Percentiles rank a stretch among this genome's conserved stretches.
phyloP scores from a whole-genome alignment of 2,113 vertebrate genomes.

The Cyanocitta stelleri region DNA sequence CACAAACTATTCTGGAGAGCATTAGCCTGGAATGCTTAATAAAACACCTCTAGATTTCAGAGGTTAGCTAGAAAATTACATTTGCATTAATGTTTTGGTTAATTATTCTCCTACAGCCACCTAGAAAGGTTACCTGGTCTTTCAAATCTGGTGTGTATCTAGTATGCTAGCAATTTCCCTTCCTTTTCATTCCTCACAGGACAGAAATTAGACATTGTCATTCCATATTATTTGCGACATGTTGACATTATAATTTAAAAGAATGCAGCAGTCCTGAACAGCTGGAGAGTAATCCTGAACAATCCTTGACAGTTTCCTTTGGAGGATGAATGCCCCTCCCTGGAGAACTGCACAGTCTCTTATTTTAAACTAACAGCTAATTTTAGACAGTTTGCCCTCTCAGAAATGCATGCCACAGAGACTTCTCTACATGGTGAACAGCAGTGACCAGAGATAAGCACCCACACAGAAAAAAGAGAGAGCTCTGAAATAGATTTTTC shows the following conservation, averaged over 20 bases:
- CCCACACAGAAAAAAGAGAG: slow-evolving; percentile 45
- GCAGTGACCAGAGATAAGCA: slow-evolving; percentile 64
- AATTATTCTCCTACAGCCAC: slow-evolving; percentile 6
- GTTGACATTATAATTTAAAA: slow-evolving; percentile 67
- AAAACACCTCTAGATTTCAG: background rate
- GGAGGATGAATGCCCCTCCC: slow-evolving; percentile 59
- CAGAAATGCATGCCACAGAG: slow-evolving; percentile 52
- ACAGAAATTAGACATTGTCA: slow-evolving; percentile 64
- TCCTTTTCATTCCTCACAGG: slow-evolving; percentile 58
- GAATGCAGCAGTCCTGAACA: slow-evolving; percentile 62
- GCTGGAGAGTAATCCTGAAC: slow-evolving; percentile 68
- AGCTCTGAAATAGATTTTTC: slow-evolving; percentile 30
- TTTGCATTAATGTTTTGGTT: slow-evolving; percentile 8
- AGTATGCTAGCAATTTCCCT: slow-evolving; percentile 35
- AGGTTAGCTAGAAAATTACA: background rate
- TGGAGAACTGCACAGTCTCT: slow-evolving; percentile 48
- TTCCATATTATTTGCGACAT: slow-evolving; percentile 50
- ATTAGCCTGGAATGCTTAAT: background rate
- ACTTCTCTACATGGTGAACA: slow-evolving; percentile 44
- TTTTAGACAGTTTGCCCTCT: slow-evolving; percentile 61
- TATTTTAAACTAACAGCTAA: slow-evolving; percentile 62
- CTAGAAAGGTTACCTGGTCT: slow-evolving; percentile 20
- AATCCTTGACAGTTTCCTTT: slow-evolving; percentile 65
- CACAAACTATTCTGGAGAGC: background rate
- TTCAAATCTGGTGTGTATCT: slow-evolving; percentile 22